Evolutionary conservation across 2,113 vertebrate genomes (phyloP), one percentile per base, ranked within the genome.

Genomic region (Maccullochella peelii): DNA sequence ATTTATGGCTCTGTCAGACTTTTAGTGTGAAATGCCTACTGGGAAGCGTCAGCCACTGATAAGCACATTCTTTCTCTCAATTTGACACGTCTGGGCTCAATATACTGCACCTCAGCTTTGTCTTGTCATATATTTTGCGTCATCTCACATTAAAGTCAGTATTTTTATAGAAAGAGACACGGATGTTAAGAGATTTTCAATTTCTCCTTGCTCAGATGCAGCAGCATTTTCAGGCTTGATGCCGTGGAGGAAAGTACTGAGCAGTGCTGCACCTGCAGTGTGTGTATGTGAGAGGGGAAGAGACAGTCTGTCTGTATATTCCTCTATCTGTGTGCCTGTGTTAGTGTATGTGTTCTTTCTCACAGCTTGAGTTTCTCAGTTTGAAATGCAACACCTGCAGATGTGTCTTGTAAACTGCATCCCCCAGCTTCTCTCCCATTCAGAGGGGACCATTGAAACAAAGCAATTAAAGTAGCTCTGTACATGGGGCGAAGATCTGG

Each of bases 371-470:
- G 77, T 90, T 91, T 91, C 89, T 86, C 84, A 73, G 83, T 85
- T 91, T 91, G 91, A 93, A 93, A 91, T 85, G 85, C 84, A 93
- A 92, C 93, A 94, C 95, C 94, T 94, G 93, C 95, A 94, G 90
- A 94, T 92, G 92, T 92, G 86, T 83, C 91, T 93, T 88, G 83
- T 88, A 84, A 92, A 90, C 79, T 86, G 88, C 82, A 88, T 89
- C 84, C 85, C 78, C 80, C 80, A 89, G 92, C 88, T 81, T 83
- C 90, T 79, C 73, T 68, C 54, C 44, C 73, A 81, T 90, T 93
- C 90, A 89, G 78, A 81, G 62, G 88, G 90, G 91, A 90, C 88
- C 73, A 44, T 59, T 82, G 83, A 93, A 95, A 94, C 90, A 94
- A 94, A 92, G 93, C 94, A 94, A 93, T 94, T 94, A 92, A 93